Conservation (phyloP, 2,888 invertebrate species). For the Strigamia transsilvanica region DNA sequence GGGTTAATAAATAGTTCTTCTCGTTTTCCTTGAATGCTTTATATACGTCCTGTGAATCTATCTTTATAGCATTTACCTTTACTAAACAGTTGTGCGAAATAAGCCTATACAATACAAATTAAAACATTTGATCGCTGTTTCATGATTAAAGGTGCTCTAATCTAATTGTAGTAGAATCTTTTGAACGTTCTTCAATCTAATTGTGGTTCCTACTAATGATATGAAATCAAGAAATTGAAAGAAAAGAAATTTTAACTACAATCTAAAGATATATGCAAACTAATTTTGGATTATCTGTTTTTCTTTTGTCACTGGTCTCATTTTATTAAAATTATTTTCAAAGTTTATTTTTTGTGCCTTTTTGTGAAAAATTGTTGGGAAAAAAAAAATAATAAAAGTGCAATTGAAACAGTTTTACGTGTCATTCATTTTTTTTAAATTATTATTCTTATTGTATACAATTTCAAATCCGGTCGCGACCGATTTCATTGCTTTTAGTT, state of each 20-base stretch:
- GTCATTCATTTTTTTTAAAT: neutral
- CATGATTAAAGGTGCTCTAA: slow-evolving; percentile 28
- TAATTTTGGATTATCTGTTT: slow-evolving; percentile 28
- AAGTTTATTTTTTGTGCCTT: slow-evolving; percentile 44
- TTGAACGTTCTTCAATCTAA: neutral
- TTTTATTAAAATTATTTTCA: neutral
- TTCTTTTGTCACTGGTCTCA: slow-evolving; percentile 18
- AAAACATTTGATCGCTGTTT: neutral
- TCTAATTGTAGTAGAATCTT: slow-evolving; percentile 2
- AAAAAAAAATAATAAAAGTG: slow-evolving; percentile 8
- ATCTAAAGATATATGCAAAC: slow-evolving; percentile 13
- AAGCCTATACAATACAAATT: neutral
- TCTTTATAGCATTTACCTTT: slow-evolving; percentile 20
- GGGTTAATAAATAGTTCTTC: neutral
- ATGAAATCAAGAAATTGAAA: neutral
- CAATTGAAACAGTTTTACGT: neutral
- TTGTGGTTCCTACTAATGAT: neutral
- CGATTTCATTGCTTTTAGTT: neutral
- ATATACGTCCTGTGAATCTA: slow-evolving; percentile 27
- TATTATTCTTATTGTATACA: neutral
- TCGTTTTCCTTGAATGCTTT: neutral
- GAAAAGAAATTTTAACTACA: neutral
- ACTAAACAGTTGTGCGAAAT: neutral
- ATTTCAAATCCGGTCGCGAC: neutral
- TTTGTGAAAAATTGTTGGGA: slow-evolving; percentile 7